These are phyloP conservation scores for Cylas formicarius DNA, from an alignment of 1,140 invertebrate genomes.

Conservation along the genomic window DNA sequence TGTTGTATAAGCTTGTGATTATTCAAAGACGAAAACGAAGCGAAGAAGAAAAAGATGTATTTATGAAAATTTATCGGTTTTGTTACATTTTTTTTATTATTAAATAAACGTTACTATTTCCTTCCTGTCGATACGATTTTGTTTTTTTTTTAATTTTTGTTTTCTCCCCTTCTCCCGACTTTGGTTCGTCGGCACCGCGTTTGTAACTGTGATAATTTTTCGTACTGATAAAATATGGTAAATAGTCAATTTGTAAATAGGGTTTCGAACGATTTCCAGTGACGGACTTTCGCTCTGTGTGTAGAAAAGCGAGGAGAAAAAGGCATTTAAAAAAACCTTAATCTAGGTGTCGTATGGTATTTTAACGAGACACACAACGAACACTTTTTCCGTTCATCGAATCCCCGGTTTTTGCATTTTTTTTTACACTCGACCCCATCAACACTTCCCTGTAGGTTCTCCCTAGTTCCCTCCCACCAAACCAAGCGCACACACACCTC, in stretches of 20 bases:
- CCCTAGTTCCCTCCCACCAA: too few species aligned
- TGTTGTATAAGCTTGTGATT: conserved; percentile 34
- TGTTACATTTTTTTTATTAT: conserved; percentile 39
- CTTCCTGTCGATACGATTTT: conserved; percentile 25
- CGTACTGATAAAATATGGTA: conserved; percentile 34
- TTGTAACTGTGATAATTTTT: conserved; percentile 39
- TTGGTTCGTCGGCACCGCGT: conserved; percentile 26
- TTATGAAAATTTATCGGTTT: conserved; percentile 37
- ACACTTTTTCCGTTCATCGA: conserved; percentile 13
- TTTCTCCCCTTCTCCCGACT: conserved; percentile 11
- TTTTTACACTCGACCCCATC: too few species aligned
- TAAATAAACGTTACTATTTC: conserved; percentile 37
- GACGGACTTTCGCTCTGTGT: too few species aligned
- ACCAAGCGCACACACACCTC: too few species aligned
- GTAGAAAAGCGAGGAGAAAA: too few species aligned
- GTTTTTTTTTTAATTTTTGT: conserved; percentile 24
- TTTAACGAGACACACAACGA: too few species aligned
- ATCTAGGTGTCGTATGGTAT: too few species aligned
- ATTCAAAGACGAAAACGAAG: too few species aligned
- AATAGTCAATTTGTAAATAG: conserved; percentile 40
- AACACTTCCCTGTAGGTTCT: too few species aligned
- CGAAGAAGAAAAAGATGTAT: conserved; percentile 34
- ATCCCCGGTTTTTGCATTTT: too few species aligned
- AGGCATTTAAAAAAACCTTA: too few species aligned
- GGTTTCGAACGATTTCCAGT: conserved; percentile 25